Base-by-base conservation (phyloP, 2,888 invertebrate species). In the Catonia carolina region DNA sequence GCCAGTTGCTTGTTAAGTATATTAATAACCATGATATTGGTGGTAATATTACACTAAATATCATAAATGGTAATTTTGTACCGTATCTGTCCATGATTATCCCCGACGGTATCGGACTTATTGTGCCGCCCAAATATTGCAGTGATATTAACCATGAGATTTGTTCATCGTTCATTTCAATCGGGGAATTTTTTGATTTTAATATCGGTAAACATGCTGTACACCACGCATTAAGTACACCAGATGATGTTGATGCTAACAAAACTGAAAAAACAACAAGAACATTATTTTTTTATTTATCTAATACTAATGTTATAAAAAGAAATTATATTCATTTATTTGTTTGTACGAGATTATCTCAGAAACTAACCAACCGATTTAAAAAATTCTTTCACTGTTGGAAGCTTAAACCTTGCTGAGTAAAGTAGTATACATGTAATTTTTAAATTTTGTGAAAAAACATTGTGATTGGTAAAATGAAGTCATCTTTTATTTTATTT, bases 61-160 rank as follows among this genome's bases (percentile, higher is more conserved):
- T 7, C 20, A 41, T 7, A n/a, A 20, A 8, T 7, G 2, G 14
- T n/a, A n/a, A n/a, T 41, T 41, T 41, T 41, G 18, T 6, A 18
- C 41, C 41, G 20, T 18, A 41, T 41, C 20, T 41, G 6, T 41
- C 41, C 41, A 41, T 41, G n/a, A 41, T 8, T 8, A 41, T 41
- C 2, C 41, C 41, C 7, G 41, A 17, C 20, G 41, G 41, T 41
- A 41, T 14, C 3, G 41, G 18, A 4, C 41, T 20, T 2, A n/a
- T 2, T 14, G 20, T 41, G 41, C n/a, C 20, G 41, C 41, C 41
- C 2, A 41, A 20, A 20, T 18, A 41, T 8, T 41, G 41, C 20
- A 41, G 17, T 7, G 41, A 41, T 2, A 41, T 17, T 7, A 41
- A 2, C 41, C 41, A 41, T 17, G 41, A 17, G 41, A 41, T n/a